Conservation (phyloP, 2,113 vertebrate genomes). For the Rhynchopsitta pachyrhyncha region DNA sequence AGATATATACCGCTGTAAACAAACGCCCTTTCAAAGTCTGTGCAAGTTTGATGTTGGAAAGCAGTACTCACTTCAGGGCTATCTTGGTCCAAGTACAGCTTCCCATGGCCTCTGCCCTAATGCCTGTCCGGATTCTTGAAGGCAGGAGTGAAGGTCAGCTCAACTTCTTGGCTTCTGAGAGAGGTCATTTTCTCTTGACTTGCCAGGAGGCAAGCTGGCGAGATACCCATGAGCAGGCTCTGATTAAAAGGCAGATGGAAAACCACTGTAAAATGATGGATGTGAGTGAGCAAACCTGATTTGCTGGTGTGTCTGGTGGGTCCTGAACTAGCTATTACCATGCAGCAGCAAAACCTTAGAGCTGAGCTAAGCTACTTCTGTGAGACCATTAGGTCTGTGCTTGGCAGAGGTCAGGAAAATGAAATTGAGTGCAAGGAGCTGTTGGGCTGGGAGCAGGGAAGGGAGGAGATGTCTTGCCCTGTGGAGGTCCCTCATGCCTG, state of each 20-base stretch:
- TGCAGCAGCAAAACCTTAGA: not conserved
- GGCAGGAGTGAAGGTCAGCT: not conserved
- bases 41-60: not conserved
- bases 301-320: not conserved
- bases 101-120: not conserved
- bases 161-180: not conserved
- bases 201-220: not conserved
- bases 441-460: not conserved
- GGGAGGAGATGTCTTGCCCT: not conserved
- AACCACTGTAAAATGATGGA: not conserved
- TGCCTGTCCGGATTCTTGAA: not conserved
- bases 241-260: not conserved
- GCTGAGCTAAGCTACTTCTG: constrained; percentile 15
- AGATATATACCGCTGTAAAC: not conserved
- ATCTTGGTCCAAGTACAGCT: not conserved
- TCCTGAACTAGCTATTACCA: rapidly evolving
- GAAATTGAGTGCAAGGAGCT: not conserved
- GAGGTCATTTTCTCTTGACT: not conserved
- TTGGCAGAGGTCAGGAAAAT: not conserved
- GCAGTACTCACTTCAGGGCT: rapidly evolving
- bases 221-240: not conserved
- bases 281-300: not conserved
- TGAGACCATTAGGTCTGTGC: not conserved
- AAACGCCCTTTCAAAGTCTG: not conserved
- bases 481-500: not conserved